Evolutionary conservation across 2,797 vertebrate genomes (phyloP).

Genomic region (Tiaroga cobitis): DNA sequence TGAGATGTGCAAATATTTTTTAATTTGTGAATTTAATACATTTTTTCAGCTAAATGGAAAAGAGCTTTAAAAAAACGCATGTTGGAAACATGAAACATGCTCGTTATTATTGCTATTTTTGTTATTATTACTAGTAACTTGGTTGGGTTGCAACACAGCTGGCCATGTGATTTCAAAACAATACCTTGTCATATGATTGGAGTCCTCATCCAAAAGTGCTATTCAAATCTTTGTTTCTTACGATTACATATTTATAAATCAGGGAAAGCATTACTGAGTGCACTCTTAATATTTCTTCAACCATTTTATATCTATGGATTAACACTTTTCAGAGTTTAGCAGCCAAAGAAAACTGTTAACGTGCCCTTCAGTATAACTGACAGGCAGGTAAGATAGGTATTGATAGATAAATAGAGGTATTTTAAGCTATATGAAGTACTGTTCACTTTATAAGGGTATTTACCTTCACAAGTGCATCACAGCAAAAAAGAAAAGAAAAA

Average conservation of each 20-base stretch:
- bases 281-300: constrained; percentile 25
- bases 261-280: constrained; percentile 51
- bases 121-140: neutral
- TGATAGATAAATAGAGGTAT: constrained; percentile 75
- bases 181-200: neutral
- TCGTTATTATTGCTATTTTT: neutral
- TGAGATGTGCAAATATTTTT: neutral
- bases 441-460: constrained; percentile 31
- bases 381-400: constrained; percentile 69
- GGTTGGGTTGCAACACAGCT: neutral
- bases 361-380: constrained; percentile 73
- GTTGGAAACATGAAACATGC: neutral
- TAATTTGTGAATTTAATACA: neutral
- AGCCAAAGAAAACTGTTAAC: constrained; percentile 75
- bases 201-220: constrained; percentile 4
- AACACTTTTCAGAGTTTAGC: constrained; percentile 70
- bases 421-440: constrained; percentile 68
- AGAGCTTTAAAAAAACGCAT: neutral
- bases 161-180: neutral
- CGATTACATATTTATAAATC: constrained; percentile 47
- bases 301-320: constrained; percentile 19
- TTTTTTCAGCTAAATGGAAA: neutral
- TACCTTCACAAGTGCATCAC: constrained; percentile 64
- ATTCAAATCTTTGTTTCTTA: constrained; percentile 41
- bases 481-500: constrained; percentile 49